phyloP scores from a whole-genome alignment of 2,888 invertebrate genomes.

The Ceriagrion tenellum region DNA sequence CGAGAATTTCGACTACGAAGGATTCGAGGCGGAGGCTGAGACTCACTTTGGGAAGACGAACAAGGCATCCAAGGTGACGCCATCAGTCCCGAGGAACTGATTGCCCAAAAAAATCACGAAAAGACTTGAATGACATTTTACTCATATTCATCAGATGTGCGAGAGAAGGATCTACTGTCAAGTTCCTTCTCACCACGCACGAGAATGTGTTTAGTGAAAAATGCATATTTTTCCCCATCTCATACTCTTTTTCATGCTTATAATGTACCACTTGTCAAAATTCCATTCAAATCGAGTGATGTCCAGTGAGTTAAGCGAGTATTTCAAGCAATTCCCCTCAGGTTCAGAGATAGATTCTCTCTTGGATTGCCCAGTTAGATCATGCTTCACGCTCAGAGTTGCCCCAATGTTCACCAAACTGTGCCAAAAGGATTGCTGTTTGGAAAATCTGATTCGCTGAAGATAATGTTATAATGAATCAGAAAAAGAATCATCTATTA shows the following conservation, averaged over 20 bases:
- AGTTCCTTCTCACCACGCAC: background rate
- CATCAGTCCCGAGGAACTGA: slow-evolving; percentile 38
- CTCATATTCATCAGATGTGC: slow-evolving; percentile 35
- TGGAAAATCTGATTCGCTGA: slow-evolving; percentile 24
- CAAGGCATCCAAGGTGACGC: slow-evolving; percentile 49
- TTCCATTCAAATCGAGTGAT: slow-evolving; percentile 26
- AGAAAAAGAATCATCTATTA: background rate
- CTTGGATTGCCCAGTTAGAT: slow-evolving; percentile 9
- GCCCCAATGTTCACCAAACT: slow-evolving; percentile 17
- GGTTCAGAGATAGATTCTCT: background rate
- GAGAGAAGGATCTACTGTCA: background rate
- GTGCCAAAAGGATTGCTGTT: slow-evolving; percentile 53
- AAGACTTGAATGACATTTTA: slow-evolving; percentile 47
- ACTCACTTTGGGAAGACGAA: slow-evolving; percentile 41
- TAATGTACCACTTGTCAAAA: slow-evolving; percentile 9
- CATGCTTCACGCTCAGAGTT: slow-evolving; percentile 33
- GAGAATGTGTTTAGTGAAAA: slow-evolving; percentile 29
- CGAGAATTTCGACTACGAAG: slow-evolving; percentile 56
- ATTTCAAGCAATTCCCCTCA: slow-evolving; percentile 39
- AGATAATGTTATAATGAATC: background rate
- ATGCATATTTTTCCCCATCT: slow-evolving; percentile 22
- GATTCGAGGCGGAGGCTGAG: slow-evolving; percentile 57
- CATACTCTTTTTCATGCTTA: slow-evolving; percentile 40
- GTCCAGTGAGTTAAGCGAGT: background rate
- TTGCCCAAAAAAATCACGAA: background rate